Conservation (phyloP, 1,140 invertebrate species). For the Apis cerana region DNA sequence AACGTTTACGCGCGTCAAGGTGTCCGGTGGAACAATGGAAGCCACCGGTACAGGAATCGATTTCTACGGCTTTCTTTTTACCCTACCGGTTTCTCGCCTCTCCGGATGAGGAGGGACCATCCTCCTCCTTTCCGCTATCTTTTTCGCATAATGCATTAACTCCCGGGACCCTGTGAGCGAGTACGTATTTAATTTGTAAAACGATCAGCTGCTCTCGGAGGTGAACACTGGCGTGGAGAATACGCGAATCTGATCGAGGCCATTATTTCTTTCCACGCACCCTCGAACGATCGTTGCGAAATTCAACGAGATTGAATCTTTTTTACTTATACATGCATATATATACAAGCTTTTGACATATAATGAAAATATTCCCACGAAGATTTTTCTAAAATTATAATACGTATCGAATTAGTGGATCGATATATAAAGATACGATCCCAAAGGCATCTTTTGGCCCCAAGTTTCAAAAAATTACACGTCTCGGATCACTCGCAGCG, state of each 20-base stretch:
- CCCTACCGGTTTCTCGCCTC: slow-evolving; percentile 22
- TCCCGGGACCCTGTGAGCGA: not conserved
- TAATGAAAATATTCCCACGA: too few species aligned
- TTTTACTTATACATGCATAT: not conserved
- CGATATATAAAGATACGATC: not conserved
- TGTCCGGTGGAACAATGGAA: slow-evolving; percentile 66
- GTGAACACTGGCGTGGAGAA: slow-evolving; percentile 26
- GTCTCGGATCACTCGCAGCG: not conserved
- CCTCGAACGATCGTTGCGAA: too few species aligned
- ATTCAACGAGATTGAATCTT: not conserved
- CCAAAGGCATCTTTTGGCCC: not conserved
- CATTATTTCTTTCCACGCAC: not conserved
- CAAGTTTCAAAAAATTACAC: not conserved
- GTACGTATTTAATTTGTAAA: slow-evolving; percentile 54
- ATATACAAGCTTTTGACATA: too few species aligned
- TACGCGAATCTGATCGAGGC: not conserved
- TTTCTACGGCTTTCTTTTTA: slow-evolving; percentile 62
- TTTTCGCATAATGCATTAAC: slow-evolving; percentile 45
- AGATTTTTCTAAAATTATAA: too few species aligned
- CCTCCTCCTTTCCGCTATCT: slow-evolving; percentile 21
- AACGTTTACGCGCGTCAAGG: slow-evolving; percentile 66
- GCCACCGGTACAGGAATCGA: slow-evolving; percentile 62
- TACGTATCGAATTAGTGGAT: not conserved
- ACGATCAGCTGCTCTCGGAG: slow-evolving; percentile 44
- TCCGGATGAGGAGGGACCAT: not conserved